Conservation (phyloP, 2,797 vertebrate species). For the Columba guinea region DNA sequence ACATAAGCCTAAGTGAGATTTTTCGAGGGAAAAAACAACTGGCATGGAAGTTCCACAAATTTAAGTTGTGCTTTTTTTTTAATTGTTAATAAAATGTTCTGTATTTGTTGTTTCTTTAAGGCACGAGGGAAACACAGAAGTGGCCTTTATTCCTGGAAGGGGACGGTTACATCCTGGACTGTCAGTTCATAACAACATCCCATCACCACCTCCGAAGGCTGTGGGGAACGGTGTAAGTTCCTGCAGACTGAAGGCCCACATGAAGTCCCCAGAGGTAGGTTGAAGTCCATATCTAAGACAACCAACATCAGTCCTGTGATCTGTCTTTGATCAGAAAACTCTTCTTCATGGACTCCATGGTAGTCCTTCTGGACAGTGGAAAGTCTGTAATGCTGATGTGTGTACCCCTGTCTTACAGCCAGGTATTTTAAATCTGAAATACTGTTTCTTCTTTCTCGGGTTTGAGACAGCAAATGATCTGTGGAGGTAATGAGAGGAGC, state of each 20-base stretch:
- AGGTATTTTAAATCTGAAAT: neutral
- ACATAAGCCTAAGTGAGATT: neutral
- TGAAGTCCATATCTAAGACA: neutral
- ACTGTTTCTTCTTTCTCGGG: neutral
- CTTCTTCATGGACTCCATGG: neutral
- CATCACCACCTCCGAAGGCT: slow-evolving; percentile 57
- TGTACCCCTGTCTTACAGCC: neutral
- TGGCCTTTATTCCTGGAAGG: slow-evolving; percentile 90
- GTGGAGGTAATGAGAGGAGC: slow-evolving; percentile 6
- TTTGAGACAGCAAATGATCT: neutral
- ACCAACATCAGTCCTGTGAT: neutral
- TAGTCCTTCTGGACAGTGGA: neutral
- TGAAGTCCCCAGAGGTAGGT: slow-evolving; percentile 86
- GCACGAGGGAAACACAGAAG: slow-evolving; percentile 82
- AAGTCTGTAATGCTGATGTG: neutral
- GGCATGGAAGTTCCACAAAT: neutral
- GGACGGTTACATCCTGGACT: slow-evolving; percentile 77
- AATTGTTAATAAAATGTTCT: neutral
- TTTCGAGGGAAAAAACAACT: neutral
- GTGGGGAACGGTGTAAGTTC: slow-evolving; percentile 78
- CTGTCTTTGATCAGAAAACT: neutral
- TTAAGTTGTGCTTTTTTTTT: neutral
- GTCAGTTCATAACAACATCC: slow-evolving; percentile 77
- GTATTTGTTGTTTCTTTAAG: slow-evolving; percentile 65
- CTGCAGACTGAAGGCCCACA: slow-evolving; percentile 85